A percentile compares a stretch with the other conserved stretches of the same genome.
Conservation (phyloP, 23 tunicate genomes). For the Trididemnum nubilum region DNA sequence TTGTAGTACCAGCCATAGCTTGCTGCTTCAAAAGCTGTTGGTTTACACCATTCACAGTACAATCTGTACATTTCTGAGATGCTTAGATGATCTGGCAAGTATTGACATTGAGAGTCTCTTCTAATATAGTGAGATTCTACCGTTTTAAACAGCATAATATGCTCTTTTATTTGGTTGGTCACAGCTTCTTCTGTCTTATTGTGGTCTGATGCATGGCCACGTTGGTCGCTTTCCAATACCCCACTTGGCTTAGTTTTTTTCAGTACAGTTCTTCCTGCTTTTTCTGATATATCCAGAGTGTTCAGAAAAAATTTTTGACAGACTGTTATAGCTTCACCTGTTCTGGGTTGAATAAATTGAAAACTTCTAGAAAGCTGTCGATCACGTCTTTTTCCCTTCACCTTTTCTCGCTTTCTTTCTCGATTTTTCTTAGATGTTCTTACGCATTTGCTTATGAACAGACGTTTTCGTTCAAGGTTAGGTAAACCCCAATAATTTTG, state of each 20-base stretch:
- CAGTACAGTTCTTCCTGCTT: not conserved
- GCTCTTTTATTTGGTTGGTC: not conserved
- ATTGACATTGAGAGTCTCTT: constrained; percentile 13
- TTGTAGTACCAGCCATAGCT: not conserved
- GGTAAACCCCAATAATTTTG: not conserved
- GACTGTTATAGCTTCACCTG: not conserved
- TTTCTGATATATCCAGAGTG: constrained; percentile 10
- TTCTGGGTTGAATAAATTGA: not conserved
- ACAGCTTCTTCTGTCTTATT: not conserved
- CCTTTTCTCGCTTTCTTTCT: constrained; percentile 8
- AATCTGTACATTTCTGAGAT: not conserved
- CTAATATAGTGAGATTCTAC: constrained; percentile 3
- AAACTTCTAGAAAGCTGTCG: not conserved
- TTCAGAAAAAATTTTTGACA: constrained; percentile 8
- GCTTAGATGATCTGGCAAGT: not conserved
- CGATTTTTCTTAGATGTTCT: not conserved
- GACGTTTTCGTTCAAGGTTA: not conserved
- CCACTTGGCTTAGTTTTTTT: constrained; percentile 1
- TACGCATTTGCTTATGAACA: not conserved
- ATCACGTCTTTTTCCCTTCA: not conserved
- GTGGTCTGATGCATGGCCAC: not conserved
- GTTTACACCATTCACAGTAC: constrained; percentile 2
- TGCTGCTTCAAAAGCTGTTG: not conserved
- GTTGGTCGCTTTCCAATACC: not conserved
- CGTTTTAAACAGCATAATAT: constrained; percentile 8